Evolutionary conservation across 2,113 vertebrate species (phyloP).

Genomic region (Limanda limanda): DNA sequence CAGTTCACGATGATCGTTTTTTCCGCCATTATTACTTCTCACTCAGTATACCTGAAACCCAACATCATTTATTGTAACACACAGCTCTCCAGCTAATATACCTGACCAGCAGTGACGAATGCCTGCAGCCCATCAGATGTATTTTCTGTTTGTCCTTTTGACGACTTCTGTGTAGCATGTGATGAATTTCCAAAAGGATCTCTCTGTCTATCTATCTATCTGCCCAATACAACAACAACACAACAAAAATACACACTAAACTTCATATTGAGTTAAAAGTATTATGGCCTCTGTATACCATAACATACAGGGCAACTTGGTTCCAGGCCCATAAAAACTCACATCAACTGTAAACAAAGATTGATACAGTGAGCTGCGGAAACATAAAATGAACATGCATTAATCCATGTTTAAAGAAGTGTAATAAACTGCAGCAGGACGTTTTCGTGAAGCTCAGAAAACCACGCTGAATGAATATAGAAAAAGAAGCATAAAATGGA

Average conservation of each 20-base stretch:
- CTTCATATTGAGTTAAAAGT: not conserved
- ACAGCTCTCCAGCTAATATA: not conserved
- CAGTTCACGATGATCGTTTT: not conserved
- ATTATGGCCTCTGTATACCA: not conserved
- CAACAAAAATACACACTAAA: not conserved
- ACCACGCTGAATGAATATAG: no score
- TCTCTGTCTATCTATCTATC: no score
- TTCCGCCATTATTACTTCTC: not conserved
- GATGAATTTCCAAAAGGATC: no score
- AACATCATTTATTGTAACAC: not conserved
- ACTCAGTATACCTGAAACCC: not conserved
- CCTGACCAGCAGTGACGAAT: not conserved
- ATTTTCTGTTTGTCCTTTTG: no score
- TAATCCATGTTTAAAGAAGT: conserved; percentile 4
- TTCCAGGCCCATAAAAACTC: not conserved
- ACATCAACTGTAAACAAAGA: no score
- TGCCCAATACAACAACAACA: not conserved
- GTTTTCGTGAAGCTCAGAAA: no score
- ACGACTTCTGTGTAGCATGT: no score
- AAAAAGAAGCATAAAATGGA: no score
- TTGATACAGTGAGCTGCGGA: not conserved
- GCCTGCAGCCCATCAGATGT: no score
- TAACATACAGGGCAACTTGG: not conserved
- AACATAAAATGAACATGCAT: conserved; percentile 14
- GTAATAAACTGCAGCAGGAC: not conserved